phyloP scores from a whole-genome alignment of 2,797 vertebrate species.

The Orestias chungarensis region DNA sequence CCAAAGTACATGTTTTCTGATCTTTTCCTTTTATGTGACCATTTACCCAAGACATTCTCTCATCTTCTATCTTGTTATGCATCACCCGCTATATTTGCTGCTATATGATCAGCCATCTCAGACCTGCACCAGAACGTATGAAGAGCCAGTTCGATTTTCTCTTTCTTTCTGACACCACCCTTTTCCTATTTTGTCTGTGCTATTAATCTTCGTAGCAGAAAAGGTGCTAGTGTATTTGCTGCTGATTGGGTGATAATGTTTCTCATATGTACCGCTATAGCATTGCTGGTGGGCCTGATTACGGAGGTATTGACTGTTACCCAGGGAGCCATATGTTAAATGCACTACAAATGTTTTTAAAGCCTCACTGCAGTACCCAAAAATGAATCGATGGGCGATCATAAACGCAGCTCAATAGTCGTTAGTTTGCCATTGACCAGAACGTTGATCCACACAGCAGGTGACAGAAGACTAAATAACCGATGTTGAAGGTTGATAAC shows the following conservation, averaged over 20 bases:
- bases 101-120: slow-evolving; percentile 14
- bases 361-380: slow-evolving; percentile 27
- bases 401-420: slow-evolving; percentile 49
- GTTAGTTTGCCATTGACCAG: slow-evolving; percentile 58
- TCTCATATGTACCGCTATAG: slow-evolving; percentile 70
- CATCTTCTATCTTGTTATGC: slow-evolving; percentile 14
- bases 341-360: slow-evolving; percentile 42
- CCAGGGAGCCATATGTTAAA: slow-evolving; percentile 56
- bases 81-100: slow-evolving; percentile 27
- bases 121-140: slow-evolving; percentile 12
- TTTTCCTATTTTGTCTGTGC: neutral
- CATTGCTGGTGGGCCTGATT: slow-evolving; percentile 54
- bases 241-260: slow-evolving; percentile 65
- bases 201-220: slow-evolving; percentile 45
- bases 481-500: slow-evolving; percentile 1
- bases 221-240: slow-evolving; percentile 47
- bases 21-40: slow-evolving; percentile 24
- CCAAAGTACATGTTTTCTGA: slow-evolving; percentile 16
- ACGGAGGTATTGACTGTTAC: slow-evolving; percentile 51
- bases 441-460: slow-evolving; percentile 34
- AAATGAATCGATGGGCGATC: slow-evolving; percentile 37
- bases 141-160: slow-evolving; percentile 16
- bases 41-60: slow-evolving; percentile 16
- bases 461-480: slow-evolving; percentile 1
- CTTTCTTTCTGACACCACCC: neutral